Base-by-base conservation (phyloP, 1,140 invertebrate genomes). In the Drosophila busckii region DNA sequence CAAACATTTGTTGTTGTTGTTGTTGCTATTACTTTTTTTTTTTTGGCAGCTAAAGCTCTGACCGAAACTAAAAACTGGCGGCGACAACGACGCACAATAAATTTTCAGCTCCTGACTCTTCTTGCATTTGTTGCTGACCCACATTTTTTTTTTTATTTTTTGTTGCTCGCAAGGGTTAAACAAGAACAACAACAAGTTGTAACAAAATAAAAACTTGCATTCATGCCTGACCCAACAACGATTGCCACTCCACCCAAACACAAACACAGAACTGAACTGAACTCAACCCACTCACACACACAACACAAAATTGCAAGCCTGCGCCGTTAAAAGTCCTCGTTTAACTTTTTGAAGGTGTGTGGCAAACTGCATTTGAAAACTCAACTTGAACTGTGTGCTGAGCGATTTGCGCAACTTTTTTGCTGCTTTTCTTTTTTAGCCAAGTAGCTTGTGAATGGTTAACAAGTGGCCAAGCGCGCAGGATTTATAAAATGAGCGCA, bases 161-260 rank as follows among this genome's bases (percentile, higher is more conserved):
- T n/a, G n/a, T n/a, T n/a, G n/a, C n/a, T n/a, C n/a, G n/a, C 59
- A 67, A 63, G 63, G 63, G 63, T 67, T 67, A 67, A 67, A 67
- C 46, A 67, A 67, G 34, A 66, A 45, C 25, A 60, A 53, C 9
- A 52, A 44, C 41, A 53, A 60, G 12, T n/a, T n/a, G n/a, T n/a
- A 53, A 40, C 29, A 31, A 26, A 10, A 31, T 17, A 25, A 26
- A 44, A 29, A 2, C 9, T 16, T 2, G 10, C 4, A 15, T 12
- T 20, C 22, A 48, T 48, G 48, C 58, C 49, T 48, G 55, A 61
- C 41, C 62, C 53, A 46, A 23, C 53, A 40, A 48, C 26, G 34
- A 34, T 6, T 41, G 26, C 40, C 22, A 34, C 49, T 45, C 23
- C n/a, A 44, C 2, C 10, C 12, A 12, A 26, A 8, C 20, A 28